phyloP scores from a whole-genome alignment of 2,888 invertebrate species.

The Schrankia costaestrigalis region DNA sequence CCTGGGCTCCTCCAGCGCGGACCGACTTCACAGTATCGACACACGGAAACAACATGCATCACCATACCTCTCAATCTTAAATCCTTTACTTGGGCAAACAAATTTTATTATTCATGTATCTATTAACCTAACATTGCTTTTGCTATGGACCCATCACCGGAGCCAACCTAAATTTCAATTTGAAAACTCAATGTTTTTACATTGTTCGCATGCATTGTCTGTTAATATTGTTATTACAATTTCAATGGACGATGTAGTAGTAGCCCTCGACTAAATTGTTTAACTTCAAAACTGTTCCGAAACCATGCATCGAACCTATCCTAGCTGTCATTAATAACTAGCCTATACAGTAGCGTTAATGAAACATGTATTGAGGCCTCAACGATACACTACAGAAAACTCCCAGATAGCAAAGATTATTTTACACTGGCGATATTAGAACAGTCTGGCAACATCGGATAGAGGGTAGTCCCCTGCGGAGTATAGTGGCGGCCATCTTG shows the following conservation, averaged over 20 bases:
- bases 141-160: conserved; percentile 49
- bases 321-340: conserved; percentile 64
- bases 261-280: conserved; percentile 32
- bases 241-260: conserved; percentile 48
- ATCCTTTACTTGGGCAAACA: conserved; percentile 26
- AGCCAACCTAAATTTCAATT: conserved; percentile 44
- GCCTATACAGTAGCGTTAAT: conserved; percentile 72
- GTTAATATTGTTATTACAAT: conserved; percentile 68
- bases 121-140: conserved; percentile 9
- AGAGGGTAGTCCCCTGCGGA: conserved; percentile 28
- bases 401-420: conserved; percentile 15
- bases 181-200: conserved; percentile 41
- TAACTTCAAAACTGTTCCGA: conserved; percentile 35
- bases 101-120: conserved; percentile 22
- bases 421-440: conserved; percentile 10
- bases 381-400: conserved; percentile 51
- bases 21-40: conserved; percentile 30
- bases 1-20: conserved; percentile 41
- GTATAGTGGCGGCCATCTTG: conserved; percentile 63
- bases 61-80: conserved; percentile 26
- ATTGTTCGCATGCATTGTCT: conserved; percentile 58
- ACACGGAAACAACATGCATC: conserved; percentile 52
- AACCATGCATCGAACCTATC: conserved; percentile 69
- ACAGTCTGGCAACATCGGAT: conserved; percentile 28
- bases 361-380: conserved; percentile 59